A percentile compares a stretch with the other conserved stretches of the same genome.
phyloP scores from a whole-genome alignment of 2,113 vertebrate genomes.

The Todiramphus chloris region DNA sequence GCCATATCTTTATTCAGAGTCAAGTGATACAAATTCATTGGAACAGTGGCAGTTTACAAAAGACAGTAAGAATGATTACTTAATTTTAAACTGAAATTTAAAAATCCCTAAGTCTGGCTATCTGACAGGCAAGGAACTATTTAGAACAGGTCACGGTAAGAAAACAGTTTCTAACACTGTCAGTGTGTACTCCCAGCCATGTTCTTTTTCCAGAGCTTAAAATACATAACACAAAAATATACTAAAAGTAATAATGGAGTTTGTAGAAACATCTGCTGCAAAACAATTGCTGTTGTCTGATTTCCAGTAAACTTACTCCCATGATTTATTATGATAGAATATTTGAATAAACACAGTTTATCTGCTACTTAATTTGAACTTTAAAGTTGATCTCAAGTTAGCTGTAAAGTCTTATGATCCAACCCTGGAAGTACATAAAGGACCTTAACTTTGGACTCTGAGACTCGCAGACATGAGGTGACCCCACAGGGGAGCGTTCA shows the following conservation, averaged over 20 bases:
- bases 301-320: not conserved
- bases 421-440: not conserved
- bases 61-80: not conserved
- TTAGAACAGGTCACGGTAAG: not conserved
- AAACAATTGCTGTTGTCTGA: constrained; percentile 53
- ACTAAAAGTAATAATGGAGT: not conserved
- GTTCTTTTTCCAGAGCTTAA: not conserved
- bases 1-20: constrained; percentile 10
- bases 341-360: not conserved
- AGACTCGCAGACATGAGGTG: not conserved
- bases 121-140: not conserved
- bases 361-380: constrained; percentile 8
- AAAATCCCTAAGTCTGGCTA: not conserved
- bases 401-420: not conserved
- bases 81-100: not conserved
- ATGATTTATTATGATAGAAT: not conserved
- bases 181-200: not conserved
- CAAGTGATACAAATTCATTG: constrained; percentile 19
- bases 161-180: not conserved
- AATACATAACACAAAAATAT: constrained; percentile 16
- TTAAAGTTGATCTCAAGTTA: not conserved
- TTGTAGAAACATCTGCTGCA: constrained; percentile 41
- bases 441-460: not conserved
- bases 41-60: constrained; percentile 32
- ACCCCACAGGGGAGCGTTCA: not conserved